These are phyloP conservation scores for Anabas testudineus DNA, from an alignment of 2,797 vertebrate genomes.

Conservation along the genomic window DNA sequence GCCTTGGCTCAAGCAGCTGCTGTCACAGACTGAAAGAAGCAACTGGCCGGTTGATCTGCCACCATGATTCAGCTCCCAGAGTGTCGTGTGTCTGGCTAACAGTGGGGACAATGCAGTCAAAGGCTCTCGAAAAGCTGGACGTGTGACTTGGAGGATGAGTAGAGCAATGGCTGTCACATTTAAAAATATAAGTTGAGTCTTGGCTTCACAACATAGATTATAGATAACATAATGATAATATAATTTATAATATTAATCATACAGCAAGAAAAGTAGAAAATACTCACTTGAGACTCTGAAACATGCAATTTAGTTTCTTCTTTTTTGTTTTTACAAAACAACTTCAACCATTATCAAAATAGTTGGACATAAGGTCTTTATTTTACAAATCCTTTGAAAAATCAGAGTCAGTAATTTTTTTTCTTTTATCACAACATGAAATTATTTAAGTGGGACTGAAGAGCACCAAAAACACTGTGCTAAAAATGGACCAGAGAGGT, in stretches of 20 bases:
- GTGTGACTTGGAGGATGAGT: constrained; percentile 30
- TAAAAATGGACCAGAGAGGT: constrained; percentile 57
- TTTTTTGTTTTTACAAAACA: no score
- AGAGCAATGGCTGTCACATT: constrained; percentile 11
- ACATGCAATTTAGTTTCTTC: neutral
- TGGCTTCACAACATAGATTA: no score
- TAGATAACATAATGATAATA: no score
- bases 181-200: no score
- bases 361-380: no score
- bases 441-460: constrained; percentile 19
- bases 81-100: constrained; percentile 56
- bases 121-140: constrained; percentile 35
- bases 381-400: no score
- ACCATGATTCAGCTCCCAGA: constrained; percentile 71
- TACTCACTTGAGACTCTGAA: neutral
- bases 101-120: constrained; percentile 67
- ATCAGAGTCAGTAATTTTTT: neutral
- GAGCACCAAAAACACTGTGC: constrained; percentile 18
- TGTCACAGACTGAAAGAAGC: constrained; percentile 93
- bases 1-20: constrained; percentile 88
- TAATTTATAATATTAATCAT: neutral
- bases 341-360: no score
- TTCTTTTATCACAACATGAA: neutral
- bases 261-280: neutral
- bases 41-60: constrained; percentile 84